These are phyloP conservation scores for Pandemis heparana DNA, from an alignment of 2,888 invertebrate species.

Conservation along the genomic window DNA sequence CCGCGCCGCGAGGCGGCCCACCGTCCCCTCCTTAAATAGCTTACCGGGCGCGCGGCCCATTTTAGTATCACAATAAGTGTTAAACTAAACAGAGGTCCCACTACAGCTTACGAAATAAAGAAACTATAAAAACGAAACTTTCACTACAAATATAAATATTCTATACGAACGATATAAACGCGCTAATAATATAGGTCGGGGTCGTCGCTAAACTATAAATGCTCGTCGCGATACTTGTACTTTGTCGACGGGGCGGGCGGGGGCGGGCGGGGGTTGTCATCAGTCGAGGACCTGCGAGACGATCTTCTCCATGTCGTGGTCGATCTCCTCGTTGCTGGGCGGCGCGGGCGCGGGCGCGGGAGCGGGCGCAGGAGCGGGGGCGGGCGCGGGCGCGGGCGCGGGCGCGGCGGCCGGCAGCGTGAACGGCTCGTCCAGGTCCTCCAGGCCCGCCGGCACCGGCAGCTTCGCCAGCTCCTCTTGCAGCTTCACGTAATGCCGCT, in stretches of 20 bases:
- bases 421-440: conserved; percentile 88
- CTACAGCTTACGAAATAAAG: conserved; percentile 69
- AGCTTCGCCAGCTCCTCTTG: conserved; percentile 95
- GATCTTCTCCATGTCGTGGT: conserved; percentile 92
- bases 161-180: conserved; percentile 57
- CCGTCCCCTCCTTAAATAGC: conserved; percentile 64
- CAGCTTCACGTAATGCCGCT: conserved; percentile 93
- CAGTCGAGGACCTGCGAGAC: conserved; percentile 89
- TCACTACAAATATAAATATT: conserved; percentile 63
- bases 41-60: conserved; percentile 76
- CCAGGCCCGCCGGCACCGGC: conserved; percentile 91
- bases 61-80: conserved; percentile 81
- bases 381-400: conserved; percentile 67
- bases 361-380: conserved; percentile 57
- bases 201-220: conserved; percentile 15
- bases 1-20: conserved; percentile 33
- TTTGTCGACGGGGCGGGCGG: conserved; percentile 23
- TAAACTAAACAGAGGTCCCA: conserved; percentile 75
- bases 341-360: conserved; percentile 49
- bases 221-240: conserved; percentile 3
- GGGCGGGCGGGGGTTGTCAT: conserved; percentile 46
- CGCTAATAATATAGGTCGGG: conserved; percentile 43
- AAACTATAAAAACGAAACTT: conserved; percentile 71
- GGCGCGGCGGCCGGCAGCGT: conserved; percentile 69
- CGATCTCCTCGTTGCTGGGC: conserved; percentile 83